Conservation (phyloP, 2,113 vertebrate species). For the Pao palembangensis region DNA sequence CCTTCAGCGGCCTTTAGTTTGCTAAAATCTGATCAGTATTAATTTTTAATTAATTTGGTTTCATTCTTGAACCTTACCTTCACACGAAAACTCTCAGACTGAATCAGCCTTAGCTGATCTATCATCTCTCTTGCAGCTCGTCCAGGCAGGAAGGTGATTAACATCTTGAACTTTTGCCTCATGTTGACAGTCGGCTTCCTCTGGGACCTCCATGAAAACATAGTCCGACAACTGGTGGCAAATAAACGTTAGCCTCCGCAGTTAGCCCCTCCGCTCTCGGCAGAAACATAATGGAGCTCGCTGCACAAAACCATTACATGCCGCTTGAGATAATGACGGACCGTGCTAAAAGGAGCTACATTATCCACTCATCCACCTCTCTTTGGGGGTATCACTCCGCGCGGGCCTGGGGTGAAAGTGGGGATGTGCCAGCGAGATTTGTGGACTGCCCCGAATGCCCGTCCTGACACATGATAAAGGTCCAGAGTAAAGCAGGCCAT, state of each 20-base stretch:
- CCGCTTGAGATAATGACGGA: constrained; percentile 59
- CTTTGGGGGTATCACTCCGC: constrained; percentile 54
- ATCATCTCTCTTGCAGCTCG: too few relatives aligned
- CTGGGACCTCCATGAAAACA: constrained; percentile 34
- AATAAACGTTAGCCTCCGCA: constrained; percentile 36
- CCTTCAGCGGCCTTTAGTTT: constrained; percentile 47
- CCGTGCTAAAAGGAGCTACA: constrained; percentile 62
- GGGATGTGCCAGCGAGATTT: constrained; percentile 18
- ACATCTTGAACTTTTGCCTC: constrained; percentile 29
- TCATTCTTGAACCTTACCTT: constrained; percentile 27
- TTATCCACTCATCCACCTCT: constrained; percentile 42
- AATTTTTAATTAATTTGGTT: constrained; percentile 56
- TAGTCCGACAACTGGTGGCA: constrained; percentile 36
- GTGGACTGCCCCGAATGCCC: constrained; percentile 23
- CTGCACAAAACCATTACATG: constrained; percentile 43
- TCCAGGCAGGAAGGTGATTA: constrained; percentile 17
- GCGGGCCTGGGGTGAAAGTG: constrained; percentile 15
- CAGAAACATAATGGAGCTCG: constrained; percentile 49
- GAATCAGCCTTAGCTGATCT: too few relatives aligned
- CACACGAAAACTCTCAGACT: too few relatives aligned
- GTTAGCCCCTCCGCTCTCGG: constrained; percentile 39
- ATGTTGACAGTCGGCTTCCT: constrained; percentile 31
- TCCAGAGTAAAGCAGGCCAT: constrained; percentile 21
- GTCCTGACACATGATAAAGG: constrained; percentile 48
- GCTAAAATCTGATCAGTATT: constrained; percentile 34